phyloP scores from a whole-genome alignment of 2,113 vertebrate genomes.

The Morone chrysops region DNA sequence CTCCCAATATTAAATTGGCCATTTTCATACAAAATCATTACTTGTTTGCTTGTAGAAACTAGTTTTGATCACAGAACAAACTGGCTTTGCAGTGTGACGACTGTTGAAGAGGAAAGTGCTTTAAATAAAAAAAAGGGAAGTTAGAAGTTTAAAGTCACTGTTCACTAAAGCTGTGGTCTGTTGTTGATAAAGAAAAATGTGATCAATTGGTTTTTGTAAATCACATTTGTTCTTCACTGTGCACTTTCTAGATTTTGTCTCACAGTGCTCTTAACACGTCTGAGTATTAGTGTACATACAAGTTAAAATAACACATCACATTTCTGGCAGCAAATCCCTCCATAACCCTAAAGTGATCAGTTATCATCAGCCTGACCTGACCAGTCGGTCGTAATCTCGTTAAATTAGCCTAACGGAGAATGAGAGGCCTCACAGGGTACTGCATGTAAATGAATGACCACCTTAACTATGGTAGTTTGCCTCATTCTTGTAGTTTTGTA shows the following conservation, averaged over 20 bases:
- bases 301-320: too few relatives aligned
- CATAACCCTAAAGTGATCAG: neutral
- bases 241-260: constrained; percentile 19
- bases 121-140: constrained; percentile 44
- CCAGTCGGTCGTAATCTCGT: neutral
- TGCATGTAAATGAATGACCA: constrained; percentile 12
- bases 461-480: constrained; percentile 9
- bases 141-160: neutral
- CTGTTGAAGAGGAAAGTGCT: neutral
- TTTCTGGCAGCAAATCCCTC: neutral
- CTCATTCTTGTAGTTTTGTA: constrained; percentile 43
- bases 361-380: neutral
- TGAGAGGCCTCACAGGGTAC: neutral
- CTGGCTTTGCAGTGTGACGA: neutral
- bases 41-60: neutral
- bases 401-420: neutral
- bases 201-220: neutral
- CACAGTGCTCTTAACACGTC: neutral
- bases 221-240: neutral
- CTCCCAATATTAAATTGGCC: constrained; percentile 31
- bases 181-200: neutral
- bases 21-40: neutral
- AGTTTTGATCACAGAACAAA: neutral
- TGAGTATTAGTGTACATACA: neutral
- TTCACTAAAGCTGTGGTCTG: constrained; percentile 41